These are phyloP conservation scores for Pelecanus crispus DNA, from an alignment of 2,113 vertebrate species.

Conservation along the genomic window DNA sequence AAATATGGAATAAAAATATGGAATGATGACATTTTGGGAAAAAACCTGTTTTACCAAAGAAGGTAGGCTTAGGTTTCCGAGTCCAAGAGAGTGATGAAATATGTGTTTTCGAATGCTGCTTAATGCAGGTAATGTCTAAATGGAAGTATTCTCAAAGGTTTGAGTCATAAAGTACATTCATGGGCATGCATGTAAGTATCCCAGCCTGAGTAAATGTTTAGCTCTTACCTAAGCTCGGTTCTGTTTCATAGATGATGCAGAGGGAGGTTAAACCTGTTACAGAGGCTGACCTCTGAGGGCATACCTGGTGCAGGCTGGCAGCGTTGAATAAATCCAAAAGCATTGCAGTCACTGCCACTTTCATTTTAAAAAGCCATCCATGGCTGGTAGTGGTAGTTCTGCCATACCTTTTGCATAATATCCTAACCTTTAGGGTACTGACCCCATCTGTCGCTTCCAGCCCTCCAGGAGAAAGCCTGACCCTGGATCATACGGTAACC, in stretches of 20 bases:
- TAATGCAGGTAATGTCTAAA: neutral
- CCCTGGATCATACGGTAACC: neutral
- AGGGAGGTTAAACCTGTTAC: neutral
- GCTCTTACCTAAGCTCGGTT: neutral
- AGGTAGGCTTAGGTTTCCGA: neutral
- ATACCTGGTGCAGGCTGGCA: neutral
- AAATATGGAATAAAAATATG: neutral
- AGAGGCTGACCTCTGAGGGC: neutral
- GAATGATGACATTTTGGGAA: neutral
- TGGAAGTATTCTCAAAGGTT: neutral
- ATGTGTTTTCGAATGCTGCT: neutral
- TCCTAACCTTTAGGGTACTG: neutral
- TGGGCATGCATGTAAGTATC: neutral
- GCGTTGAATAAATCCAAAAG: neutral
- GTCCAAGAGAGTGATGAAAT: neutral
- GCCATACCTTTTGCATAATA: neutral
- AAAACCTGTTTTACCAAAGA: neutral
- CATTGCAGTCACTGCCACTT: neutral
- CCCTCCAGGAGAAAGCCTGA: neutral
- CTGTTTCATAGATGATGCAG: neutral
- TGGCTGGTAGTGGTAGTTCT: neutral
- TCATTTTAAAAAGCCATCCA: neutral
- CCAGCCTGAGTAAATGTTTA: neutral
- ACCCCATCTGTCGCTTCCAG: accelerated
- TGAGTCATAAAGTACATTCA: neutral